Base-by-base conservation (phyloP, 2,797 vertebrate genomes). In the Microctenopoma lineatum region DNA sequence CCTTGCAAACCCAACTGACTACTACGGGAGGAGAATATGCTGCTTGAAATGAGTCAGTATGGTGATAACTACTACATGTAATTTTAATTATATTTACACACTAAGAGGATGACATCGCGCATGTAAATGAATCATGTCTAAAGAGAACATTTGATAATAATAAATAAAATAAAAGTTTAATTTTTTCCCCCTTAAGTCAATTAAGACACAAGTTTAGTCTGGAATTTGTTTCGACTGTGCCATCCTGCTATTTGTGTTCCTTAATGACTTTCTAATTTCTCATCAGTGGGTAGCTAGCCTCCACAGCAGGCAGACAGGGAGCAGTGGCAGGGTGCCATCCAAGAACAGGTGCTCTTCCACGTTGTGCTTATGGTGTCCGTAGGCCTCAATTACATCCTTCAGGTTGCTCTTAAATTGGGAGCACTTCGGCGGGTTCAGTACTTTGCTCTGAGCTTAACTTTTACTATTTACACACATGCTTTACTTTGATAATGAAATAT, bases 261-360 rank as follows among this genome's bases (percentile, higher is more conserved):
- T 92, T 95, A 96, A 95, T 95, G 94, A 94, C 90, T 94, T 91
- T 89, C 90, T 94, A 93, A 94, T 87, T 91, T 89, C 93, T 93
- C 94, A 95, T 93, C 93, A 94, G 93, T 93, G 92, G 90, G 92
- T 92, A 92, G 91, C 89, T 90, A 87, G 90, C 92, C 92, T 91
- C 92, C 92, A 91, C 94, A 83, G 89, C 92, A 93, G 92, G 93
- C 93, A 93, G 94, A 93, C 92, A 91, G 91, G 55, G 81, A 87
- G 85, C 77, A 61, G 85, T 91, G 91, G 91, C 91, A 90, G 83
- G 85, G 73, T 89, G 91, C 90, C 91, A 91, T 90, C 74, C 82
- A 74, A 63, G 88, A 91, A 91, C 92, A 92, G 91, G 91, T 93
- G 90, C 86, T 87, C 83, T 21, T 86, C 79, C 89, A 71, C 88